A percentile compares a stretch with the other conserved stretches of the same genome.
These are phyloP conservation scores for Penaeus chinensis DNA, from an alignment of 1,140 invertebrate species.

Conservation along the genomic window DNA sequence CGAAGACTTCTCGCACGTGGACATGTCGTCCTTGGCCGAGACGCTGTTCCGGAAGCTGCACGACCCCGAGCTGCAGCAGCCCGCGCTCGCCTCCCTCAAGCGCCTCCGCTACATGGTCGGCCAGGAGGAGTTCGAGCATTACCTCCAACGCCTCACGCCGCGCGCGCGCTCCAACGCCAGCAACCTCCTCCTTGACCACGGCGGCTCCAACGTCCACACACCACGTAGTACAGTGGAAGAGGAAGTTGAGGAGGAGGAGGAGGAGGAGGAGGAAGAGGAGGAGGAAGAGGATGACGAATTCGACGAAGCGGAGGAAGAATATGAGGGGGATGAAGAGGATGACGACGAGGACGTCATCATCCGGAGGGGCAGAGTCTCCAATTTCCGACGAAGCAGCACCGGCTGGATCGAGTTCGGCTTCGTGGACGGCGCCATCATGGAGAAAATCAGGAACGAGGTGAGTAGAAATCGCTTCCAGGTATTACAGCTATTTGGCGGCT, in stretches of 20 bases:
- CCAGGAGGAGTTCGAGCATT: constrained; percentile 10
- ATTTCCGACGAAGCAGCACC: background rate
- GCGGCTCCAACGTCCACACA: background rate
- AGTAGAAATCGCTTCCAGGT: background rate
- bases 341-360: constrained; percentile 2
- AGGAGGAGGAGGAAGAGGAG: constrained; percentile 6
- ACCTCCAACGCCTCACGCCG: constrained; percentile 28
- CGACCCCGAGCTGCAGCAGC: constrained; percentile 21
- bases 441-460: constrained; percentile 51
- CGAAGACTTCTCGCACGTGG: constrained; percentile 7
- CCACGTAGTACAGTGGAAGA: background rate
- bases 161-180: constrained; percentile 3
- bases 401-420: constrained; percentile 38
- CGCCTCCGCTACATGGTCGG: constrained; percentile 32
- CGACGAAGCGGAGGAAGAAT: background rate
- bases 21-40: constrained; percentile 26
- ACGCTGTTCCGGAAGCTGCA: constrained; percentile 31
- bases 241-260: background rate
- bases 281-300: background rate
- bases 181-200: background rate
- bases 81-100: constrained; percentile 8
- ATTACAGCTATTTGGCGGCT: too few relatives aligned
- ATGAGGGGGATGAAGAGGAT: background rate
- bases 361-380: background rate
- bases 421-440: constrained; percentile 39